These are phyloP conservation scores for Lasius platythorax DNA, from an alignment of 2,888 invertebrate genomes.

Conservation along the genomic window DNA sequence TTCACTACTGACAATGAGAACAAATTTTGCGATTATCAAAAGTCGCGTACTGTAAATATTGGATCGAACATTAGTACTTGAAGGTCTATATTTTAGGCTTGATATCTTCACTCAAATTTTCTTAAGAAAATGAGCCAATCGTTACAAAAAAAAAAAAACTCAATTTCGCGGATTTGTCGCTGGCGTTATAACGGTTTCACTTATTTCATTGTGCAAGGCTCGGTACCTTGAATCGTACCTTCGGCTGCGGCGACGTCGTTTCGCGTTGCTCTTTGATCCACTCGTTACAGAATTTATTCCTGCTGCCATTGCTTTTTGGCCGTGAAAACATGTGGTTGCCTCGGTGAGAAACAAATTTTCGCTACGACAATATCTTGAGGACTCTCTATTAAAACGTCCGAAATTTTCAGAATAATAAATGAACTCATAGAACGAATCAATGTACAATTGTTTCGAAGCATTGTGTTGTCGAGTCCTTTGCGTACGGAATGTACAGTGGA, in stretches of 20 bases:
- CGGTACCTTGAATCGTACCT: conserved; percentile 56
- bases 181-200: conserved; percentile 29
- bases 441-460: background rate
- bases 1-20: no score
- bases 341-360: background rate
- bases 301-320: conserved; percentile 29
- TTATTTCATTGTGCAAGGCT: background rate
- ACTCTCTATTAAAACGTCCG: background rate
- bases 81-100: background rate
- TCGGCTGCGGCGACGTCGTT: conserved; percentile 43
- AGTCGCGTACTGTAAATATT: background rate
- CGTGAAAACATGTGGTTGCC: background rate
- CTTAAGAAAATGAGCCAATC: background rate
- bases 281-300: conserved; percentile 8
- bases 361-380: background rate
- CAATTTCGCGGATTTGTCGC: background rate
- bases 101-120: background rate
- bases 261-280: conserved; percentile 51
- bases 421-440: background rate
- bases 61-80: background rate
- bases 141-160: background rate
- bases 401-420: conserved; percentile 19
- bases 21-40: background rate
- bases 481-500: background rate
- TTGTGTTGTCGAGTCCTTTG: background rate